These are phyloP conservation scores for Unio pictorum DNA, from an alignment of 2,888 invertebrate genomes.

Conservation along the genomic window DNA sequence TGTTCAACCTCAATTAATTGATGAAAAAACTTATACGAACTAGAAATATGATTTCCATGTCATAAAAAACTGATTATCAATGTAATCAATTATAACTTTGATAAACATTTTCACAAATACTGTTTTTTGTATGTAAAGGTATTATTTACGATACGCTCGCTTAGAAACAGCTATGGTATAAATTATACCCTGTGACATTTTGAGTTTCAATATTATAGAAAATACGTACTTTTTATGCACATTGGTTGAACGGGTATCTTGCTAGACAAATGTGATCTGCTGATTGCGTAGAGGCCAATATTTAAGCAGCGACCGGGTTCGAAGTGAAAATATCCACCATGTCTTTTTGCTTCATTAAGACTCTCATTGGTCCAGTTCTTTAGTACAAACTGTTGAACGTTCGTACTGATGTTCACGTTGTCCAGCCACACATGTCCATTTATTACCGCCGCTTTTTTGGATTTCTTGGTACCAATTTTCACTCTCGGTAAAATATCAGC, in stretches of 20 bases:
- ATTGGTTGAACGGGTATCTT: constrained; percentile 23
- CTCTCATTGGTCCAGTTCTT: constrained; percentile 23
- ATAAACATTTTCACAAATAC: too few species aligned
- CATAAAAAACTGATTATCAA: too few species aligned
- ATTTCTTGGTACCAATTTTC: constrained; percentile 25
- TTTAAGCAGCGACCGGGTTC: constrained; percentile 47
- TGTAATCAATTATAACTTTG: too few species aligned
- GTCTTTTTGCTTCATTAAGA: neutral
- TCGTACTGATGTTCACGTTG: constrained; percentile 19
- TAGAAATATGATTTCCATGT: too few species aligned
- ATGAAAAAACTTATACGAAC: too few species aligned
- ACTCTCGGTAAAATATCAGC: constrained; percentile 41
- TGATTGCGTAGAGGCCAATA: constrained; percentile 35
- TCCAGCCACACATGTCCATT: constrained; percentile 36
- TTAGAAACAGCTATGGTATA: too few species aligned
- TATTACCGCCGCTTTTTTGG: constrained; percentile 31
- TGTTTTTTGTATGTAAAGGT: too few species aligned
- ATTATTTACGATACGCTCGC: too few species aligned
- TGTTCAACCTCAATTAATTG: too few species aligned
- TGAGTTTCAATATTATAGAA: neutral
- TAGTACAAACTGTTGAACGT: constrained; percentile 28
- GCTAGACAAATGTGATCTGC: constrained; percentile 37
- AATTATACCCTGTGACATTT: neutral
- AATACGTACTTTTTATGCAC: constrained; percentile 43
- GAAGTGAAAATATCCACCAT: constrained; percentile 26